These are phyloP conservation scores for Ennomos fuscantarius DNA, from an alignment of 2,888 invertebrate species.

Conservation along the genomic window DNA sequence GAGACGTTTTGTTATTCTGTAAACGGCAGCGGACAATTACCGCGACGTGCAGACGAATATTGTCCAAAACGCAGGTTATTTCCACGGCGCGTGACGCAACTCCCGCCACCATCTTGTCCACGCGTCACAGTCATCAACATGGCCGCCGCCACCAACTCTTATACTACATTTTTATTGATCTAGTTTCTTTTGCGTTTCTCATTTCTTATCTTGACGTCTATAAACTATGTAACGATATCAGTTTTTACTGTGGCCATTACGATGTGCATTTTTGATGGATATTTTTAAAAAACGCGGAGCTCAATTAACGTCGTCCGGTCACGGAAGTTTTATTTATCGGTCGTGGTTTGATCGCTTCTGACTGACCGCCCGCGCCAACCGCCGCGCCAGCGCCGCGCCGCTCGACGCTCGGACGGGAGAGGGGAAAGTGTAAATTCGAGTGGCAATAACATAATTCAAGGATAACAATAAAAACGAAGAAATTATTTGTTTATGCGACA, in stretches of 20 bases:
- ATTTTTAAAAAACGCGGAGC: slow-evolving; percentile 65
- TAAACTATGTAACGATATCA: slow-evolving; percentile 67
- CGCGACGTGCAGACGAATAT: slow-evolving; percentile 73
- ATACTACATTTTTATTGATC: slow-evolving; percentile 57
- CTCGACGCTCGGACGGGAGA: slow-evolving; percentile 30
- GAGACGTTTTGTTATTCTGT: slow-evolving; percentile 76
- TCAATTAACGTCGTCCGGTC: slow-evolving; percentile 79
- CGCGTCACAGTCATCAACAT: slow-evolving; percentile 55
- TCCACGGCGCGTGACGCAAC: slow-evolving; percentile 49
- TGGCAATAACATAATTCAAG: slow-evolving; percentile 66
- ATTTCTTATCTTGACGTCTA: slow-evolving; percentile 56
- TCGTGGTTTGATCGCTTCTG: slow-evolving; percentile 62
- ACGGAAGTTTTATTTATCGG: slow-evolving; percentile 78
- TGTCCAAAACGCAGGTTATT: slow-evolving; percentile 69
- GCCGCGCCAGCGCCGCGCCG: slow-evolving; percentile 31
- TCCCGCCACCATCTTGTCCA: slow-evolving; percentile 52
- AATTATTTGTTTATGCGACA: slow-evolving; percentile 84
- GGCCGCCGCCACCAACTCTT: slow-evolving; percentile 46
- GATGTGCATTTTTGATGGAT: slow-evolving; percentile 81
- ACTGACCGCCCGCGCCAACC: slow-evolving; percentile 43
- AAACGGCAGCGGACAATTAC: slow-evolving; percentile 74
- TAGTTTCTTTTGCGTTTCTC: slow-evolving; percentile 50
- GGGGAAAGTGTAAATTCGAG: slow-evolving; percentile 61
- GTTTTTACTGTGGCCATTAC: slow-evolving; percentile 73
- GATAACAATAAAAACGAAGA: slow-evolving; percentile 77